Base-by-base conservation (phyloP, 2,888 invertebrate species). In the Lasioglossum villosulum region DNA sequence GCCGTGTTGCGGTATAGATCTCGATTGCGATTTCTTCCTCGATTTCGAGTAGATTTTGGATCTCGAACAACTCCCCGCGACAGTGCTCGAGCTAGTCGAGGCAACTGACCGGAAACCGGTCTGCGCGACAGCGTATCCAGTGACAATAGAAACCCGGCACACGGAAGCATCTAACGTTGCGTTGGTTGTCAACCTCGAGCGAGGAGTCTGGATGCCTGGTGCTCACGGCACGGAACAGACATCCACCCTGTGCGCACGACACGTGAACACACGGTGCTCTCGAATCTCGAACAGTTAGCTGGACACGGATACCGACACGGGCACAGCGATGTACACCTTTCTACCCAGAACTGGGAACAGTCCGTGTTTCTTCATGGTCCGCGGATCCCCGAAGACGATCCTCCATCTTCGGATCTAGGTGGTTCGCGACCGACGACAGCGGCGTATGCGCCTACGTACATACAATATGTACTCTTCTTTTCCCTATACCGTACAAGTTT, bases 171-270 rank as follows among this genome's bases (percentile, higher is more conserved):
- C 76, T 42, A 80, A 80, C 80, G 83, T 73, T 78, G 68, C 80
- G 83, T 68, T 78, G 68, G 74, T 75, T 75, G 74, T 75, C 78
- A 79, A 80, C 72, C 45, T 70, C 75, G 83, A 81, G 81, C 83
- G 82, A 87, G 83, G 84, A 88, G 84, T 80, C 76, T 83, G 82
- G 75, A 87, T 84, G 75, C 85, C 88, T 75, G 80, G 77, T 68
- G 82, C 82, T 82, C 90, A 80, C 71, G 70, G 72, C 63, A 84
- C 77, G 88, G 89, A 89, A 89, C 86, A 84, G 81, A 81, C 82
- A 73, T 84, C 85, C 83, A 82, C 89, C 79, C 82, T 68, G 63
- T 37, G 75, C 34, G 56, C 45, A 56, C 68, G 68, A 70, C 48
- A 42, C 59, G 48, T 75, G 81, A 81, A 81, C 78, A 48, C 66